phyloP scores from a whole-genome alignment of 2,888 invertebrate genomes.

The Ganaspis brasiliensis region DNA sequence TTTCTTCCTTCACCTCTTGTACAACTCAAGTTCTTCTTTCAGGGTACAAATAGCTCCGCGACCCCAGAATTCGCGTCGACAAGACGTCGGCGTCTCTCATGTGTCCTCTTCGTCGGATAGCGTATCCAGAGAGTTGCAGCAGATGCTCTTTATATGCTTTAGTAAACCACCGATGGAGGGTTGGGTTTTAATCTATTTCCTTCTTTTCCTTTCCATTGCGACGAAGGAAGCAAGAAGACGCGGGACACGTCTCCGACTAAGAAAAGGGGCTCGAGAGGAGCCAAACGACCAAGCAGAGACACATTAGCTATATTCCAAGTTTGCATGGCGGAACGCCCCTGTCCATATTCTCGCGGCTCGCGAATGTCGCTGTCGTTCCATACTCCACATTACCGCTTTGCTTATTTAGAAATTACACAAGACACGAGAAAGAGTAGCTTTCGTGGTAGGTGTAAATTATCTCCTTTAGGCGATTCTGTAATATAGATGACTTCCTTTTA shows the following conservation, averaged over 20 bases:
- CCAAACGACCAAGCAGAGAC: slow-evolving; percentile 68
- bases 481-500: slow-evolving; percentile 4
- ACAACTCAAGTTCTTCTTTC: slow-evolving; percentile 34
- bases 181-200: slow-evolving; percentile 70
- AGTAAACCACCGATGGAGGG: slow-evolving; percentile 56
- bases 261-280: slow-evolving; percentile 54
- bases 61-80: slow-evolving; percentile 68
- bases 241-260: slow-evolving; percentile 29
- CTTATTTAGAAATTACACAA: slow-evolving; percentile 65
- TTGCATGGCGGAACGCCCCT: slow-evolving; percentile 80
- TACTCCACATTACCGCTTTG: slow-evolving; percentile 60
- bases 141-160: slow-evolving; percentile 58
- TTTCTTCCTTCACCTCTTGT: slow-evolving; percentile 22
- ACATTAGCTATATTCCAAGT: slow-evolving; percentile 77
- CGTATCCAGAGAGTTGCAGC: slow-evolving; percentile 54
- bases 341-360: slow-evolving; percentile 64
- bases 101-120: slow-evolving; percentile 60
- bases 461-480: slow-evolving; percentile 31
- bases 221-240: slow-evolving; percentile 44
- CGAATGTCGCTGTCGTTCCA: slow-evolving; percentile 58
- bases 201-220: slow-evolving; percentile 62
- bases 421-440: slow-evolving; percentile 61
- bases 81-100: slow-evolving; percentile 72
- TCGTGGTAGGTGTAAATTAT: slow-evolving; percentile 68
- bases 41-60: slow-evolving; percentile 75